A percentile compares a stretch with the other conserved stretches of the same genome.
These are phyloP conservation scores for Lemur catta DNA, from an alignment of 2,797 vertebrate species.

Conservation along the genomic window DNA sequence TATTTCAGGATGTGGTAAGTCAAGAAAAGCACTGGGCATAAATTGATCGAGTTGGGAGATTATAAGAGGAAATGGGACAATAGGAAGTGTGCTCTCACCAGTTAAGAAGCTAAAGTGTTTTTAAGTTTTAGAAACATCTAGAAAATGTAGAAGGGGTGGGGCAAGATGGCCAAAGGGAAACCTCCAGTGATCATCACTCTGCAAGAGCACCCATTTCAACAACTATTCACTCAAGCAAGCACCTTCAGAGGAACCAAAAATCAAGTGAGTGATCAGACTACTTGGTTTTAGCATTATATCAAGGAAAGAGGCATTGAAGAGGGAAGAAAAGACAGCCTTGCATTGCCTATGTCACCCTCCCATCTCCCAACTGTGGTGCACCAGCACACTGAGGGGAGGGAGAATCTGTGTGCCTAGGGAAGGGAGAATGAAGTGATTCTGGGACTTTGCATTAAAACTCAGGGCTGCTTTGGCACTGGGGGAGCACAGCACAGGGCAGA, in stretches of 20 bases:
- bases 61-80: neutral
- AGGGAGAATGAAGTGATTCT: neutral
- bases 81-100: neutral
- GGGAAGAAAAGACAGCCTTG: neutral
- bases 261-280: neutral
- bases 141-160: neutral
- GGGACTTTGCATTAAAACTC: neutral
- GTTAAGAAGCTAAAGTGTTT: neutral
- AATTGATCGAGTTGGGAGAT: neutral
- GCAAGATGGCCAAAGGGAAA: neutral
- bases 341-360: neutral
- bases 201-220: too few relatives aligned
- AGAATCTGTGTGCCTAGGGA: neutral
- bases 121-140: neutral
- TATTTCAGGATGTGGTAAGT: neutral
- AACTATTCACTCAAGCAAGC: neutral
- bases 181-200: neutral
- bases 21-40: neutral
- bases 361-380: rapidly evolving
- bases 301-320: neutral
- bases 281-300: neutral
- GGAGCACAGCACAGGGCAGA: neutral
- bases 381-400: neutral
- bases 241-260: neutral
- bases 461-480: neutral